Conservation (phyloP, 2,888 invertebrate species). For the Capitulum mitella region DNA sequence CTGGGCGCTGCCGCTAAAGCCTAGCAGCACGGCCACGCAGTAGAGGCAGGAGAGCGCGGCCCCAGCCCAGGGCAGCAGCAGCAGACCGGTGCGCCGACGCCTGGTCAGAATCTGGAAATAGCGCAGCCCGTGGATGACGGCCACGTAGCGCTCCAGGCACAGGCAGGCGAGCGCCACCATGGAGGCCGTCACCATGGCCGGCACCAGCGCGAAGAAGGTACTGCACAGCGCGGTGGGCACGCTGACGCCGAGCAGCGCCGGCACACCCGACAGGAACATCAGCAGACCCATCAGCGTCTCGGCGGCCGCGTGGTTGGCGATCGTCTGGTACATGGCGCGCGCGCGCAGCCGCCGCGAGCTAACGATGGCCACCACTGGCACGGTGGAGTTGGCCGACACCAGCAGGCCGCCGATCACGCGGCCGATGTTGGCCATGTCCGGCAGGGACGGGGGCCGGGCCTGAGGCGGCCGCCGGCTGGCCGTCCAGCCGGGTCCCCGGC, state of each 20-base stretch:
- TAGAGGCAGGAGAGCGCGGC: background rate
- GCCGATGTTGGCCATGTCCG: too few species aligned
- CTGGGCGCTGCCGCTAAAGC: background rate
- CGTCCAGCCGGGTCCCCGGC: too few species aligned
- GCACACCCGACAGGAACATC: background rate
- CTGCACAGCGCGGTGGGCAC: background rate
- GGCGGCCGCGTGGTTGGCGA: background rate
- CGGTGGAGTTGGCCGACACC: background rate
- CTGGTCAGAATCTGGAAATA: background rate
- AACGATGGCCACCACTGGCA: background rate
- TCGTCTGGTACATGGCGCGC: slow-evolving; percentile 3
- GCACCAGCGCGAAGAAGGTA: background rate
- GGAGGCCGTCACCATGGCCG: background rate
- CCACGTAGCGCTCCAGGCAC: background rate
- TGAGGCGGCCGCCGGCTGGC: too few species aligned
- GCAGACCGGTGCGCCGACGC: background rate
- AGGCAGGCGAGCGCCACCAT: slow-evolving; percentile 9
- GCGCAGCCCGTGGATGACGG: slow-evolving; percentile 6
- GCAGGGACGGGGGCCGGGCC: too few species aligned
- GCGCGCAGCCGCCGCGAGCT: background rate
- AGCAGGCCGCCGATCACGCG: too few species aligned
- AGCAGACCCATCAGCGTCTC: slow-evolving; percentile 10
- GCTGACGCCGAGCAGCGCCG: background rate
- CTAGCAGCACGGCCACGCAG: background rate
- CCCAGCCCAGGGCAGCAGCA: background rate